phyloP scores from a whole-genome alignment of 2,888 invertebrate genomes.

The Pinctada fucata region DNA sequence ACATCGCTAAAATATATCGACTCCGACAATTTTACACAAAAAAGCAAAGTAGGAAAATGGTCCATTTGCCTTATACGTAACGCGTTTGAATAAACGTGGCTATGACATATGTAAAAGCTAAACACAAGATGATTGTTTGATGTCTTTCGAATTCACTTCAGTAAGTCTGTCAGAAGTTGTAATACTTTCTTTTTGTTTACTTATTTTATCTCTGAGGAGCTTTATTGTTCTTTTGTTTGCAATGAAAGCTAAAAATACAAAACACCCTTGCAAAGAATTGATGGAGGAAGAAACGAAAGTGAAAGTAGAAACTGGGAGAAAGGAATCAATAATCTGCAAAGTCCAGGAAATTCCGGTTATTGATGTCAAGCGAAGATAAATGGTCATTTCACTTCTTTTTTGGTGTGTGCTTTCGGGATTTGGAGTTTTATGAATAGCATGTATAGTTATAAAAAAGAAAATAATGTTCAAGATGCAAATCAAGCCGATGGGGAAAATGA shows the following conservation, averaged over 20 bases:
- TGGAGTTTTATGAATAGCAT: not conserved
- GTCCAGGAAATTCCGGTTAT: not conserved
- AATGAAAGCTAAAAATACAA: not conserved
- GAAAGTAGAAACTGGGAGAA: not conserved
- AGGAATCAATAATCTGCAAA: not conserved
- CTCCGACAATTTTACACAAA: too few species aligned
- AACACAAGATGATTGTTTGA: too few species aligned
- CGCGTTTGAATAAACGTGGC: too few species aligned
- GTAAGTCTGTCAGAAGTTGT: too few species aligned
- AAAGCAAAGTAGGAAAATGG: too few species aligned
- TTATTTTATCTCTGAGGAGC: too few species aligned
- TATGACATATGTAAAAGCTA: too few species aligned
- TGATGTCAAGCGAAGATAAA: not conserved
- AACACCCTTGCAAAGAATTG: not conserved
- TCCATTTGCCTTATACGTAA: too few species aligned
- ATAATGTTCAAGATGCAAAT: not conserved
- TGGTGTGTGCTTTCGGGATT: not conserved
- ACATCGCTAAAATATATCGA: too few species aligned
- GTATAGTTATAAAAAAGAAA: not conserved
- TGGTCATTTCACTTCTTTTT: not conserved
- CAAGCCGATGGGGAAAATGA: not conserved
- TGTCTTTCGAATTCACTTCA: too few species aligned
- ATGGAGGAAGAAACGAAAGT: not conserved
- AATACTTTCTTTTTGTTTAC: too few species aligned
- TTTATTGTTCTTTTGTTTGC: not conserved